Evolutionary conservation across 2,888 invertebrate genomes (phyloP).

Genomic region (Drosophila gaucha): DNA sequence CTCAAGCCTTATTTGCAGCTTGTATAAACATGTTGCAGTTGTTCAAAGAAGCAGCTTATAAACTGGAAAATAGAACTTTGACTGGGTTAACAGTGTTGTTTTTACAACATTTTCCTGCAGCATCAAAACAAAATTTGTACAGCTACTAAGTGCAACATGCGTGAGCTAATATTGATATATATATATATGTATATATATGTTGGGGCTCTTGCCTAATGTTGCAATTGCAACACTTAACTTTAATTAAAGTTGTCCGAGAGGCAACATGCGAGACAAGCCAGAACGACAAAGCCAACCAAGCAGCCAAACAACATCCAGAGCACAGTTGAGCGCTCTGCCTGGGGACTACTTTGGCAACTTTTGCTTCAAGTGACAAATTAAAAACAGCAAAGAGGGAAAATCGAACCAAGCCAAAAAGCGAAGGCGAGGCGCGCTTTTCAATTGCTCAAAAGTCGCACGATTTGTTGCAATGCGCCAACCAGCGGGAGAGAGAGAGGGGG

Average conservation of each 20-base stretch:
- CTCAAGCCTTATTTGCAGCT: not conserved
- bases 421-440: slow-evolving; percentile 43
- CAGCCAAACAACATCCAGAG: slow-evolving; percentile 28
- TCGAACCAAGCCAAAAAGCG: slow-evolving; percentile 28
- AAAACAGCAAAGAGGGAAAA: slow-evolving; percentile 60
- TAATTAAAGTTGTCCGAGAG: slow-evolving; percentile 68
- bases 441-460: slow-evolving; percentile 68
- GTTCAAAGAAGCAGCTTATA: not conserved
- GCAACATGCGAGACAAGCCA: slow-evolving; percentile 21
- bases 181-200: not conserved
- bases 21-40: slow-evolving; percentile 1
- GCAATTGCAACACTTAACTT: slow-evolving; percentile 56
- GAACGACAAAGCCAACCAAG: slow-evolving; percentile 17
- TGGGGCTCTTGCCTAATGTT: slow-evolving; percentile 32
- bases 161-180: slow-evolving; percentile 1
- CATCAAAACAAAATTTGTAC: not conserved
- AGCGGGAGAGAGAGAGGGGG: not conserved
- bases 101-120: slow-evolving; percentile 14
- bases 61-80: not conserved
- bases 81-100: slow-evolving; percentile 2
- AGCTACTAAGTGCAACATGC: slow-evolving; percentile 6
- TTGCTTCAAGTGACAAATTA: slow-evolving; percentile 80
- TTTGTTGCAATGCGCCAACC: slow-evolving; percentile 60
- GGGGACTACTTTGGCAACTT: slow-evolving; percentile 74
- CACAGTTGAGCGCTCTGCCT: slow-evolving; percentile 18